phyloP scores from a whole-genome alignment of 1,140 invertebrate genomes.

The Brachionus asplanchnoidis region DNA sequence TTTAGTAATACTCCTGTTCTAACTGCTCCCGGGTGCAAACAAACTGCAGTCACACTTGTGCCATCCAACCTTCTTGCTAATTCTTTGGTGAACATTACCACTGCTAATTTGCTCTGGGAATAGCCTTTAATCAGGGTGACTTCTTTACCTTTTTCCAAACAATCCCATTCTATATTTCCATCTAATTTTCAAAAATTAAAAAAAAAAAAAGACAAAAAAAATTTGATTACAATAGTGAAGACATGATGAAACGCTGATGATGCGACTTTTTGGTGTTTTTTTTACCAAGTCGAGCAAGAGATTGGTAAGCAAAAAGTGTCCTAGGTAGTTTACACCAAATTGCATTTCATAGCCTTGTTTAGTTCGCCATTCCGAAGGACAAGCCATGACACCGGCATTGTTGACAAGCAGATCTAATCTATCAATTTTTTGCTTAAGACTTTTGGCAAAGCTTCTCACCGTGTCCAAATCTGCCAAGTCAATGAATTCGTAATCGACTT shows the following conservation, averaged over 20 bases:
- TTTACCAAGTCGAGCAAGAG: conserved; percentile 67
- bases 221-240: conserved; percentile 61
- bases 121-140: conserved; percentile 48
- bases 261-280: conserved; percentile 66
- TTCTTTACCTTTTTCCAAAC: conserved; percentile 22
- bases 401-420: conserved; percentile 51
- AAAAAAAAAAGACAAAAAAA: not conserved
- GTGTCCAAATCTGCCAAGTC: conserved; percentile 39
- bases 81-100: conserved; percentile 36
- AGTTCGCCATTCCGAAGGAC: conserved; percentile 8
- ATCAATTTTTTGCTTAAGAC: conserved; percentile 47
- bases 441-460: conserved; percentile 38
- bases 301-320: conserved; percentile 66
- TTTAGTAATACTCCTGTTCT: conserved; percentile 58
- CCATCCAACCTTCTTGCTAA: conserved; percentile 38
- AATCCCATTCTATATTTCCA: conserved; percentile 28
- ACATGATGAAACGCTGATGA: conserved; percentile 77
- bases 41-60: conserved; percentile 55
- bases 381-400: conserved; percentile 50
- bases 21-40: conserved; percentile 60
- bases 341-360: conserved; percentile 42
- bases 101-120: conserved; percentile 45
- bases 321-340: conserved; percentile 27
- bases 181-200: not conserved
- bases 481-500: not conserved